These are phyloP conservation scores for Synanthedon formicaeformis DNA, from an alignment of 2,888 invertebrate genomes.

Conservation along the genomic window DNA sequence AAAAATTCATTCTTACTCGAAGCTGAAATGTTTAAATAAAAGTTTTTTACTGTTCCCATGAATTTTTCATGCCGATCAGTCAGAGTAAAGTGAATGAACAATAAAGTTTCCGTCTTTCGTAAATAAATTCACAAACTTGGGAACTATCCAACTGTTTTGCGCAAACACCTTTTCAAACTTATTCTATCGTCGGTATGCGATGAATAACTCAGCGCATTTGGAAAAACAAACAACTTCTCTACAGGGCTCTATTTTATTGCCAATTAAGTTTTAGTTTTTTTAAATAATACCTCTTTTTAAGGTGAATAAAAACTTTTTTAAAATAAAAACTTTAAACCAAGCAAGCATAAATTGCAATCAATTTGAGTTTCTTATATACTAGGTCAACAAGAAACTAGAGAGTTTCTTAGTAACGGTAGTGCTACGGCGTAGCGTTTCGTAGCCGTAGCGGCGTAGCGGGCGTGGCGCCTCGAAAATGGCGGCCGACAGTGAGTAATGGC, in stretches of 20 bases:
- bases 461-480: slow-evolving; percentile 62
- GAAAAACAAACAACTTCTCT: background rate
- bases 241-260: background rate
- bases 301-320: too few relatives aligned
- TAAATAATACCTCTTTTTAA: too few relatives aligned
- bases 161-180: slow-evolving; percentile 13
- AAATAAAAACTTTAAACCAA: too few relatives aligned
- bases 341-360: too few relatives aligned
- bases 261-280: background rate
- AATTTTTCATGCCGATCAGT: background rate
- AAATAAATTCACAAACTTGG: slow-evolving; percentile 16
- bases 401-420: slow-evolving; percentile 13
- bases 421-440: slow-evolving; percentile 34
- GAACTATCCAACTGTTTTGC: slow-evolving; percentile 11
- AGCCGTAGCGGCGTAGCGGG: slow-evolving; percentile 49
- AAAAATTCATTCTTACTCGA: too few relatives aligned
- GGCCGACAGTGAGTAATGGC: slow-evolving; percentile 69
- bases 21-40: too few relatives aligned
- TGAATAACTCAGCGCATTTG: background rate
- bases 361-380: slow-evolving; percentile 7
- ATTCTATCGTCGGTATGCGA: background rate
- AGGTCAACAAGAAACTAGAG: slow-evolving; percentile 13
- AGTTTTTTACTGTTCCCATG: background rate
- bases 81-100: slow-evolving; percentile 3
- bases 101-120: slow-evolving; percentile 2